Conservation (phyloP, 2,113 vertebrate genomes). For the Prinia subflava region DNA sequence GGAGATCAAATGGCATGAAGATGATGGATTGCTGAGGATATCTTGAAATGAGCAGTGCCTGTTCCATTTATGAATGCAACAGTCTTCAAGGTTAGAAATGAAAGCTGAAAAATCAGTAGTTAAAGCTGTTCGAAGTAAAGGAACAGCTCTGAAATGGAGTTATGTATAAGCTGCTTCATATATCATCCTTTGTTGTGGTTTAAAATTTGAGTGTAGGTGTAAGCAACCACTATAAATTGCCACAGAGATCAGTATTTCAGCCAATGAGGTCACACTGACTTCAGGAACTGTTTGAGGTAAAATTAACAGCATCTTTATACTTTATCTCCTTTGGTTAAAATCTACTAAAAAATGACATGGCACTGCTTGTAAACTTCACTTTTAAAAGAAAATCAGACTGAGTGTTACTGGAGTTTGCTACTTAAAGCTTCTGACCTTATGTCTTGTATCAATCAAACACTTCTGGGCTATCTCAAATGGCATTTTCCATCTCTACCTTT, state of each 20-base stretch:
- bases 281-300: not conserved
- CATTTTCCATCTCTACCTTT: not conserved
- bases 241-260: not conserved
- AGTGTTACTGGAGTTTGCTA: not conserved
- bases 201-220: not conserved
- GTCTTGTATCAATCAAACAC: not conserved
- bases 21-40: conserved; percentile 45
- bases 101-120: not conserved
- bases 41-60: conserved; percentile 31
- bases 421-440: conserved; percentile 6
- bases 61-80: conserved; percentile 19
- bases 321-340: conserved; percentile 7
- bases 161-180: not conserved
- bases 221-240: not conserved
- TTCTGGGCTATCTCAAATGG: conserved; percentile 2
- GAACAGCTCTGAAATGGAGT: not conserved
- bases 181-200: not conserved
- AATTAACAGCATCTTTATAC: not conserved
- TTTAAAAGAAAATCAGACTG: not conserved
- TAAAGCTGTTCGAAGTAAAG: not conserved
- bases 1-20: conserved; percentile 17
- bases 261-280: not conserved
- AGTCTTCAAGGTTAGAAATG: not conserved
- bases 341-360: not conserved
- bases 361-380: not conserved